These are phyloP conservation scores for Nemopilema nomurai DNA, from an alignment of 30 jellyfish, hydroid and myxozoan genomes.

Conservation along the genomic window DNA sequence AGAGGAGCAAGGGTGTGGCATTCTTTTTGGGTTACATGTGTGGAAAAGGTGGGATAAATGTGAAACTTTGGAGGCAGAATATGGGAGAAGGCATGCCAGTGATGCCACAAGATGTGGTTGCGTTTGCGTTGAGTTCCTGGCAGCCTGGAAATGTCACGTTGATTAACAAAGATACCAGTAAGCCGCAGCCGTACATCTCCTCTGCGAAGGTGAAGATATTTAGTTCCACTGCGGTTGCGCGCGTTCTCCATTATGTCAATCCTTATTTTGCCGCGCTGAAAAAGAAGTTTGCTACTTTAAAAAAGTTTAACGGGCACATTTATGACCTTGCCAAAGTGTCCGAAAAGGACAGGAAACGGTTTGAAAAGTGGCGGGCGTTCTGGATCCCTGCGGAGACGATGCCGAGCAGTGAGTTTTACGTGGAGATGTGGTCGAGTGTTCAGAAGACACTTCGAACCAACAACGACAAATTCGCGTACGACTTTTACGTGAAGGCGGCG, in stretches of 20 bases:
- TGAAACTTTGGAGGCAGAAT: slow-evolving; percentile 40
- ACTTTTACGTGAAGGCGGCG: slow-evolving; percentile 37
- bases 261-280: slow-evolving; percentile 55
- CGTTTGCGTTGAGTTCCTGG: slow-evolving; percentile 44
- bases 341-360: slow-evolving; percentile 2
- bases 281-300: slow-evolving; percentile 43
- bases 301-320: slow-evolving; percentile 20
- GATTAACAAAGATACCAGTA: slow-evolving; percentile 16
- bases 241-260: slow-evolving; percentile 65
- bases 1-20: slow-evolving; percentile 25
- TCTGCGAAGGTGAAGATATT: slow-evolving; percentile 49
- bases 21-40: slow-evolving; percentile 68
- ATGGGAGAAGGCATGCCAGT: slow-evolving; percentile 43
- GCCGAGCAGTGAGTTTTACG: slow-evolving; percentile 53
- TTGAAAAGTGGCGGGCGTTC: not conserved
- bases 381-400: slow-evolving; percentile 44
- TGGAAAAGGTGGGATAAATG: slow-evolving; percentile 66
- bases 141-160: slow-evolving; percentile 61
- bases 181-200: slow-evolving; percentile 31
- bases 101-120: slow-evolving; percentile 52
- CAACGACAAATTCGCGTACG: not conserved
- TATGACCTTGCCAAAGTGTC: slow-evolving; percentile 29
- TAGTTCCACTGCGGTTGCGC: slow-evolving; percentile 19
- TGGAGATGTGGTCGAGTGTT: slow-evolving; percentile 46
- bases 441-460: not conserved